These are phyloP conservation scores for Plebejus melissa DNA, from an alignment of 2,888 invertebrate genomes.

Conservation along the genomic window DNA sequence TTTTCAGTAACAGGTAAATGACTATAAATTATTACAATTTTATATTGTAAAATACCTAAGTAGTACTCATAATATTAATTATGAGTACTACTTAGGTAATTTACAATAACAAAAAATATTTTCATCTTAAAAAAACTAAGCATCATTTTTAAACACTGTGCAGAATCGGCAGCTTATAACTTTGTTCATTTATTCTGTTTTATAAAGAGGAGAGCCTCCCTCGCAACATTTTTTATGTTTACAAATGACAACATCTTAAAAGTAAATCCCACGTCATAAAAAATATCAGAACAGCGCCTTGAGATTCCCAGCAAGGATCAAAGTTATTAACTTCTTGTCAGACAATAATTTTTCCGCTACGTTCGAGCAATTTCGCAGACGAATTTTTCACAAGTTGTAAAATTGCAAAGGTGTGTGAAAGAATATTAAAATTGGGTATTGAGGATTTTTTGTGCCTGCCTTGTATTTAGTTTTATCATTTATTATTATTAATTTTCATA, in stretches of 20 bases:
- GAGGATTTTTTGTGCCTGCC: too few relatives aligned
- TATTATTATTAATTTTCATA: too few relatives aligned
- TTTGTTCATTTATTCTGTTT: slow-evolving; percentile 11
- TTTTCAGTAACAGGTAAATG: background rate
- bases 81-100: too few relatives aligned
- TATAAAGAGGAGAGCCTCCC: slow-evolving; percentile 15
- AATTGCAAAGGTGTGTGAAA: background rate
- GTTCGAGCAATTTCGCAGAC: background rate
- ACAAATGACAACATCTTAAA: slow-evolving; percentile 23
- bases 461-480: too few relatives aligned
- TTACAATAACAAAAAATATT: background rate
- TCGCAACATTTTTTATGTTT: slow-evolving; percentile 8
- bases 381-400: background rate
- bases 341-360: slow-evolving; percentile 13
- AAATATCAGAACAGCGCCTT: slow-evolving; percentile 16
- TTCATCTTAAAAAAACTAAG: background rate
- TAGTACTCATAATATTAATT: too few relatives aligned
- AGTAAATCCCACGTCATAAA: slow-evolving; percentile 24
- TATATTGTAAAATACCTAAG: too few relatives aligned
- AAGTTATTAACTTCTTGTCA: slow-evolving; percentile 12
- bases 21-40: too few relatives aligned
- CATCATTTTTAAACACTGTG: background rate
- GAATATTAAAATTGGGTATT: background rate
- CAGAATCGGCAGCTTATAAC: background rate
- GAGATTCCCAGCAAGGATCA: background rate